Evolutionary conservation across 2,888 invertebrate genomes (phyloP).

Genomic region (Tenodera sinensis): DNA sequence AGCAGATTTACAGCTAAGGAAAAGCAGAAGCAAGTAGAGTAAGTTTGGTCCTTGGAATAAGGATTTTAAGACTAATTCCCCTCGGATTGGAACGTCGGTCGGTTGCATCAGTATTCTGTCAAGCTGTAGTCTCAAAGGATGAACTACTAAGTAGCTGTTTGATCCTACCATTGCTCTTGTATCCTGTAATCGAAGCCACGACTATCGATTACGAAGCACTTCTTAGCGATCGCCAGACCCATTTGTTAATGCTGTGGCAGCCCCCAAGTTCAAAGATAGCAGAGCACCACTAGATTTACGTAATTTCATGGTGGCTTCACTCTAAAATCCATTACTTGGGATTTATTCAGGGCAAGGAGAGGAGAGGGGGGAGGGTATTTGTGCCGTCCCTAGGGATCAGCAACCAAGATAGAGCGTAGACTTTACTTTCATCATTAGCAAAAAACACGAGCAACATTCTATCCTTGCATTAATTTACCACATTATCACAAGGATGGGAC

Average conservation of each 20-base stretch:
- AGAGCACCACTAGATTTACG: constrained; percentile 6
- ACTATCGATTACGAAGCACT: background rate
- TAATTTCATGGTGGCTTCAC: constrained; percentile 25
- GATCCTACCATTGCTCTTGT: too few relatives aligned
- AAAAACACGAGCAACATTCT: too few relatives aligned
- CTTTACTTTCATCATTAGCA: background rate
- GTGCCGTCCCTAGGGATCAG: background rate
- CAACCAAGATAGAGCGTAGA: background rate
- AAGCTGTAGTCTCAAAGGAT: too few relatives aligned
- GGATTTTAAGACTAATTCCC: too few relatives aligned
- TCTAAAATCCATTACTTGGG: constrained; percentile 10
- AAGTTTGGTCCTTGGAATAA: too few relatives aligned
- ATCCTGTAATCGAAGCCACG: background rate
- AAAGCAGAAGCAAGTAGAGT: too few relatives aligned
- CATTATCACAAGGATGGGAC: too few relatives aligned
- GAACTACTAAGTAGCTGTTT: too few relatives aligned
- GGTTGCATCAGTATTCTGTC: too few relatives aligned
- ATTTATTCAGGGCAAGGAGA: background rate
- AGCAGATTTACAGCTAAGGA: too few relatives aligned
- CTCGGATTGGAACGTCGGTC: too few relatives aligned
- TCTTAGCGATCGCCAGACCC: background rate
- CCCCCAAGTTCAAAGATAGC: background rate
- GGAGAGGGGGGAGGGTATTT: background rate
- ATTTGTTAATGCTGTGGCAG: background rate
- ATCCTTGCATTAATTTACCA: too few relatives aligned